phyloP scores from a whole-genome alignment of 2,888 invertebrate genomes.

The Pseudoips prasinana region DNA sequence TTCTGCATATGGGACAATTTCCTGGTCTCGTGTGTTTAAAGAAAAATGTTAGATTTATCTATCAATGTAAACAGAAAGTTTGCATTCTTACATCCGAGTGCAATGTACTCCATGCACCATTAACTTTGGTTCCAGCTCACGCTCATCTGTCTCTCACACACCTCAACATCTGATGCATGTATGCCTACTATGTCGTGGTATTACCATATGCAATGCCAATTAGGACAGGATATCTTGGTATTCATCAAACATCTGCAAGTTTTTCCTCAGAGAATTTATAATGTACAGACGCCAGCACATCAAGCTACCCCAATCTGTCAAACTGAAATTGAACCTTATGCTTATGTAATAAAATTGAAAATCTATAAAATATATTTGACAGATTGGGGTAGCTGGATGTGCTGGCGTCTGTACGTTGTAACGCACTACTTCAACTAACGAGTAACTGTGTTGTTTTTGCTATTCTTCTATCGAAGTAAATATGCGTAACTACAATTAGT shows the following conservation, averaged over 20 bases:
- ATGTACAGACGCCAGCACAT: no score
- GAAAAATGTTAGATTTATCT: conserved; percentile 21
- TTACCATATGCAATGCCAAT: no score
- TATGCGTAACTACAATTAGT: conserved; percentile 13
- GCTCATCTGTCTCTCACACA: conserved; percentile 35
- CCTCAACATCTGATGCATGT: conserved; percentile 28
- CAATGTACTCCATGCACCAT: conserved; percentile 72
- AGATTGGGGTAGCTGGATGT: no score
- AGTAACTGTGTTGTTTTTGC: conserved; percentile 8
- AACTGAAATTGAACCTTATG: no score
- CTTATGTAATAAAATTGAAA: no score
- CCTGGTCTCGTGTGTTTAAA: conserved; percentile 15
- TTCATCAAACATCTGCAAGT: no score
- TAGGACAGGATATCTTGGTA: no score
- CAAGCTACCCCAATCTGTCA: no score
- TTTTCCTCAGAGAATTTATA: no score
- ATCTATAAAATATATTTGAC: no score
- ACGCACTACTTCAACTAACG: conserved; percentile 8
- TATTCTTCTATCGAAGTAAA: conserved; percentile 8
- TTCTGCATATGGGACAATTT: conserved; percentile 21
- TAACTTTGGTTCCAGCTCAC: conserved; percentile 62
- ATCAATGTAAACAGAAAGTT: conserved; percentile 41
- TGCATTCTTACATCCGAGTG: conserved; percentile 50
- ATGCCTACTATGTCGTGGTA: background rate
- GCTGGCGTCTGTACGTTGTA: no score